Percentiles rank a stretch among this genome's conserved stretches.
Conservation (phyloP, 2,797 vertebrate genomes). For the Sylvia borin region DNA sequence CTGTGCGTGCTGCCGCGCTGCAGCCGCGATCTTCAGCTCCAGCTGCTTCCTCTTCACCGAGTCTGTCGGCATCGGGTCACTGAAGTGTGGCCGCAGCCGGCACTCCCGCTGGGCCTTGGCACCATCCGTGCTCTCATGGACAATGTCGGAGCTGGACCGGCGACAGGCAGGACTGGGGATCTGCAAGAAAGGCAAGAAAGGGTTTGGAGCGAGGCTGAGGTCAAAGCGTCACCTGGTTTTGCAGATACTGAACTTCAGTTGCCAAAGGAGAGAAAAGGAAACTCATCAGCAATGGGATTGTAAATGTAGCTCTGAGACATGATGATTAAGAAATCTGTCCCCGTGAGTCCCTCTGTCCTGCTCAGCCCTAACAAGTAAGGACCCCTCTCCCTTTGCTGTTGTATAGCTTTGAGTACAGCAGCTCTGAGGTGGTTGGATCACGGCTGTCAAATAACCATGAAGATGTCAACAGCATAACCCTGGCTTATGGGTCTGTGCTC, state of each 20-base stretch:
- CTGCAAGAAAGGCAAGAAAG: slow-evolving; percentile 59
- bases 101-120: slow-evolving; percentile 87
- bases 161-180: slow-evolving; percentile 78
- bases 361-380: background rate
- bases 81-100: slow-evolving; percentile 88
- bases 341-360: background rate
- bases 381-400: background rate
- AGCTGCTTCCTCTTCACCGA: slow-evolving; percentile 90
- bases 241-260: background rate
- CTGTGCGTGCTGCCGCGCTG: slow-evolving; percentile 84
- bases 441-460: rapidly evolving
- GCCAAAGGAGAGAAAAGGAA: background rate
- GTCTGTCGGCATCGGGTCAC: slow-evolving; percentile 89
- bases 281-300: background rate
- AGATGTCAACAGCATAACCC: background rate
- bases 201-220: background rate
- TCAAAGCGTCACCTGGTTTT: background rate
- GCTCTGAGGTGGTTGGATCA: background rate
- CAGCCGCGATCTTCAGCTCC: slow-evolving; percentile 90
- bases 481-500: background rate
- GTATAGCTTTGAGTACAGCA: background rate
- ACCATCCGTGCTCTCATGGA: slow-evolving; percentile 83
- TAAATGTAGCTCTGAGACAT: background rate
- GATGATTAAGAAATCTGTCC: background rate
- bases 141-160: slow-evolving; percentile 88